These are phyloP conservation scores for Kryptolebias ocellatus DNA, from an alignment of 2,797 vertebrate species.

Conservation along the genomic window DNA sequence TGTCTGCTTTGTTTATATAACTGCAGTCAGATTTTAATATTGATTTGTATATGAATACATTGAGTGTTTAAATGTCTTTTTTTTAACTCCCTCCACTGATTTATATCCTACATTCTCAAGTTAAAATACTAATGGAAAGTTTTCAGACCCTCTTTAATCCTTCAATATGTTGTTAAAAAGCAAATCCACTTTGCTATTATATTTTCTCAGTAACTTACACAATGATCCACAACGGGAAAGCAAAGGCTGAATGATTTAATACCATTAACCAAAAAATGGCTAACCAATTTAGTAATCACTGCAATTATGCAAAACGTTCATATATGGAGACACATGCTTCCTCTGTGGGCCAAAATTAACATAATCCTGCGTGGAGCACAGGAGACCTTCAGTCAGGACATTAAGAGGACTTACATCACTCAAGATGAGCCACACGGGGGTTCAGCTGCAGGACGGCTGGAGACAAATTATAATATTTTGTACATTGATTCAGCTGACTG, in stretches of 20 bases:
- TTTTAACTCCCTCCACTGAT: neutral
- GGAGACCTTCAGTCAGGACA: conserved; percentile 42
- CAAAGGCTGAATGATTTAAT: conserved; percentile 29
- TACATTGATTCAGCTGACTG: conserved; percentile 39
- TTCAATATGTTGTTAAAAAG: neutral
- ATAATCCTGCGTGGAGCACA: conserved; percentile 59
- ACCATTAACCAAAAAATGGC: conserved; percentile 32
- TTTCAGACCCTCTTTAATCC: too few relatives aligned
- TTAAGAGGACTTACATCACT: conserved; percentile 48
- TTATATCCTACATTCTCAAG: neutral
- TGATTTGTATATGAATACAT: too few relatives aligned
- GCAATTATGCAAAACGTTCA: conserved; percentile 54
- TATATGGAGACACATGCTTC: conserved; percentile 21
- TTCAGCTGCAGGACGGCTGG: conserved; percentile 46
- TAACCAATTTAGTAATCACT: conserved; percentile 13
- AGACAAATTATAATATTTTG: conserved; percentile 60
- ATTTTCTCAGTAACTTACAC: neutral
- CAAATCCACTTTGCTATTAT: too few relatives aligned
- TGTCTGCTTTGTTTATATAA: too few relatives aligned
- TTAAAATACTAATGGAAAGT: neutral
- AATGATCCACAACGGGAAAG: neutral
- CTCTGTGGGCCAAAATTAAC: conserved; percentile 53
- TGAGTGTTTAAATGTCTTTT: too few relatives aligned
- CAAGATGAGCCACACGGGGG: conserved; percentile 37
- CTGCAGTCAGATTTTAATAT: too few relatives aligned